phyloP scores from a whole-genome alignment of 2,888 invertebrate species.

The Drosophila setosimentum region DNA sequence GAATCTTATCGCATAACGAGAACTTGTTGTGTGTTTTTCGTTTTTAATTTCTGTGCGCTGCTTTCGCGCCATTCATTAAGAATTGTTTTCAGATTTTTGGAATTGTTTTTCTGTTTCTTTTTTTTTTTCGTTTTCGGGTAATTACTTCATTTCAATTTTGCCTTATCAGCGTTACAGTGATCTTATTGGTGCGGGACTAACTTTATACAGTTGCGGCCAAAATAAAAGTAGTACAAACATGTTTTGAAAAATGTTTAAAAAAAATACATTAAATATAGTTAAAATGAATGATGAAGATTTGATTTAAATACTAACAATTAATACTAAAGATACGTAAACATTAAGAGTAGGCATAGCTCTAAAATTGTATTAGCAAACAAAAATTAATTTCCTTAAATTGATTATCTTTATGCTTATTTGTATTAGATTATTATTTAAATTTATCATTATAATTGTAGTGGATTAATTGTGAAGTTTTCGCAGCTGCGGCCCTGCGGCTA shows the following conservation, averaged over 20 bases:
- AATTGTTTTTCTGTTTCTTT: background rate
- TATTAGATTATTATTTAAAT: background rate
- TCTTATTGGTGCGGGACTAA: conserved; percentile 49
- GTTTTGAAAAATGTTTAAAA: background rate
- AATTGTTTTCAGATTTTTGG: conserved; percentile 16
- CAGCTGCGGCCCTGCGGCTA: too few relatives aligned
- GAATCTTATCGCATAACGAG: conserved; percentile 41
- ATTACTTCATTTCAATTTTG: conserved; percentile 14
- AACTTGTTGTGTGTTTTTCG: background rate
- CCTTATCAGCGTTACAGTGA: conserved; percentile 66
- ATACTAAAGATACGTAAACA: background rate
- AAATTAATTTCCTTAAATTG: too few relatives aligned
- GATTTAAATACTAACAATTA: background rate
- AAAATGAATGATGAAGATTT: background rate
- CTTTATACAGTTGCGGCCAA: background rate
- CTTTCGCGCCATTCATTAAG: conserved; percentile 33
- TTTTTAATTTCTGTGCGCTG: conserved; percentile 30
- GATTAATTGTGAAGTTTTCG: too few relatives aligned
- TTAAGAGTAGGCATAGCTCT: background rate
- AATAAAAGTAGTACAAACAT: background rate
- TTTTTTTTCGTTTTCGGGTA: conserved; percentile 6
- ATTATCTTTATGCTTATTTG: background rate
- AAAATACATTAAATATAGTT: background rate
- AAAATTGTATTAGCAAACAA: background rate
- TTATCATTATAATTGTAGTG: too few relatives aligned